These are phyloP conservation scores for Lipotes vexillifer DNA, from an alignment of 2,113 vertebrate species.

Conservation along the genomic window DNA sequence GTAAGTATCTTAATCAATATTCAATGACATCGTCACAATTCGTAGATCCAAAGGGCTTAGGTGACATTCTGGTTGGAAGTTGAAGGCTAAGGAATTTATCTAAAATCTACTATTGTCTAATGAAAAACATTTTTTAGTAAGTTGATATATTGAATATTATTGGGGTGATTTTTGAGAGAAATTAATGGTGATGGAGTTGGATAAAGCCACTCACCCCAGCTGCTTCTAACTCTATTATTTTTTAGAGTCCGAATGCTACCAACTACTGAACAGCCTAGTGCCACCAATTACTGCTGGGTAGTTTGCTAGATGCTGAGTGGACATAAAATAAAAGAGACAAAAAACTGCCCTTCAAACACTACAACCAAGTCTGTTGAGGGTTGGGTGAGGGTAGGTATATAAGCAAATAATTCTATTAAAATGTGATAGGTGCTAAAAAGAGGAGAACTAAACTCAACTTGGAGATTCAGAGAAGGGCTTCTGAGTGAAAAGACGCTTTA, in stretches of 20 bases:
- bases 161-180: neutral
- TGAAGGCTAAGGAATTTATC: neutral
- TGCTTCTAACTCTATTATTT: neutral
- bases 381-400: neutral
- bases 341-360: neutral
- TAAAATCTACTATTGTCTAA: neutral
- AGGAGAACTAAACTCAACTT: neutral
- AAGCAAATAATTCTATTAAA: neutral
- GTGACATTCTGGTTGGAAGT: neutral
- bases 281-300: neutral
- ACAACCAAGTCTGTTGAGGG: neutral
- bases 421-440: neutral
- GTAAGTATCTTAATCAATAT: neutral
- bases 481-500: neutral
- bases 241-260: neutral
- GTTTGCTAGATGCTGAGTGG: neutral
- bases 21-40: neutral
- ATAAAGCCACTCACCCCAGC: neutral
- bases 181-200: neutral
- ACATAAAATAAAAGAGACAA: neutral
- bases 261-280: neutral
- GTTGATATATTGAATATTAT: neutral
- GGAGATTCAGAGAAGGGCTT: neutral
- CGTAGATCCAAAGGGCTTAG: neutral
- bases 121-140: neutral